A percentile compares a stretch with the other conserved stretches of the same genome.
These are phyloP conservation scores for Lytechinus pictus DNA, from an alignment of 35 echinoderm and acorn worm species.

Conservation along the genomic window DNA sequence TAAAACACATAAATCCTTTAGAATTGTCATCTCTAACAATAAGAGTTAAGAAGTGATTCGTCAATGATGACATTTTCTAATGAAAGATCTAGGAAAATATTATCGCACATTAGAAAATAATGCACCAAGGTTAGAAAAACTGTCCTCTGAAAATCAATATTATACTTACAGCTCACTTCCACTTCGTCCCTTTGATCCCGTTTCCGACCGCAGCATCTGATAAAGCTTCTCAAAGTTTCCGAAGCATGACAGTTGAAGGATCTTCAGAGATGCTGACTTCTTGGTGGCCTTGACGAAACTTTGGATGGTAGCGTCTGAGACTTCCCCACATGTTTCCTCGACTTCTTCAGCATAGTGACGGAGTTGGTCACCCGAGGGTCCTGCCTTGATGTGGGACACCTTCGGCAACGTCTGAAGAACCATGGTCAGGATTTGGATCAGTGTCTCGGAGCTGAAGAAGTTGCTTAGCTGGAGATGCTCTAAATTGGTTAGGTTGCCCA, in stretches of 20 bases:
- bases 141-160: not conserved
- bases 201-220: not conserved
- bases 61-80: too few species aligned
- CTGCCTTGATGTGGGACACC: not conserved
- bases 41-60: too few species aligned
- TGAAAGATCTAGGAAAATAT: too few species aligned
- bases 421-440: slow-evolving; percentile 20
- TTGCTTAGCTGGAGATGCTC: not conserved
- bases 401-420: not conserved
- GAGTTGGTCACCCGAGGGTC: not conserved
- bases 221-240: slow-evolving; percentile 40
- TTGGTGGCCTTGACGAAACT: slow-evolving; percentile 21
- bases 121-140: too few species aligned
- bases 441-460: slow-evolving; percentile 10
- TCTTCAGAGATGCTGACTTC: slow-evolving; percentile 19
- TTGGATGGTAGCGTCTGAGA: slow-evolving; percentile 16
- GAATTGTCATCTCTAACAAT: too few species aligned
- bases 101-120: too few species aligned
- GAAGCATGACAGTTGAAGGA: slow-evolving; percentile 15
- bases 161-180: slow-evolving; percentile 37
- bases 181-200: not conserved
- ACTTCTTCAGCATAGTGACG: slow-evolving; percentile 32
- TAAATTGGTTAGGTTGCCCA: not conserved
- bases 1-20: too few species aligned
- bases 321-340: slow-evolving; percentile 23